Evolutionary conservation across 1,140 invertebrate species (phyloP).

Genomic region (Thrips palmi): DNA sequence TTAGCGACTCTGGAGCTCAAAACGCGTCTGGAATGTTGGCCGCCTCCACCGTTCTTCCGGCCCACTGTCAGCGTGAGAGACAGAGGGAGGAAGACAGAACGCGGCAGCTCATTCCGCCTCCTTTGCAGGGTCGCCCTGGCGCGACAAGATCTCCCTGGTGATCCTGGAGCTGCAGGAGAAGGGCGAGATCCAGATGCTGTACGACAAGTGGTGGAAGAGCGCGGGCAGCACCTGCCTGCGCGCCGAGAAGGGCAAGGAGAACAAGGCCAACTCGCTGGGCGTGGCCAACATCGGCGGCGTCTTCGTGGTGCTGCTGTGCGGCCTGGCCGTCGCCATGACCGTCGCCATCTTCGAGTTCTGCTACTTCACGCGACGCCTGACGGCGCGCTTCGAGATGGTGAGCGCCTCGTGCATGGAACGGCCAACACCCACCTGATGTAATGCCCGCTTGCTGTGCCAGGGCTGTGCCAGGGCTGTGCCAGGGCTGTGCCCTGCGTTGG

Average conservation of each 20-base stretch:
- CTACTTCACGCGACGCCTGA: conserved; percentile 23
- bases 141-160: conserved; percentile 53
- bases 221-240: conserved; percentile 40
- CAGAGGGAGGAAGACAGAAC: no score
- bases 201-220: conserved; percentile 60
- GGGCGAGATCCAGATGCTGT: conserved; percentile 45
- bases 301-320: conserved; percentile 74
- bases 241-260: conserved; percentile 46
- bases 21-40: no score
- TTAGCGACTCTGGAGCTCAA: no score
- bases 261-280: conserved; percentile 59
- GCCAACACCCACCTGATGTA: not conserved
- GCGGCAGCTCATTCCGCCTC: not conserved
- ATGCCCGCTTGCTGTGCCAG: not conserved
- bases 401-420: not conserved
- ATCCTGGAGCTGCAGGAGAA: conserved; percentile 60
- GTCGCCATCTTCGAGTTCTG: conserved; percentile 66
- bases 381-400: not conserved
- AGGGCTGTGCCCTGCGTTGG: not conserved
- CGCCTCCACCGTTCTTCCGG: no score
- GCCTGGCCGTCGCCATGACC: conserved; percentile 50
- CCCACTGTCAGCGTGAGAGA: no score
- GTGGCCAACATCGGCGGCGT: conserved; percentile 85
- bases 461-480: not conserved
- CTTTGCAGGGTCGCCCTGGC: conserved; percentile 46